Base-by-base conservation (phyloP, 1,140 invertebrate species). In the Venustaconcha ellipsiformis region DNA sequence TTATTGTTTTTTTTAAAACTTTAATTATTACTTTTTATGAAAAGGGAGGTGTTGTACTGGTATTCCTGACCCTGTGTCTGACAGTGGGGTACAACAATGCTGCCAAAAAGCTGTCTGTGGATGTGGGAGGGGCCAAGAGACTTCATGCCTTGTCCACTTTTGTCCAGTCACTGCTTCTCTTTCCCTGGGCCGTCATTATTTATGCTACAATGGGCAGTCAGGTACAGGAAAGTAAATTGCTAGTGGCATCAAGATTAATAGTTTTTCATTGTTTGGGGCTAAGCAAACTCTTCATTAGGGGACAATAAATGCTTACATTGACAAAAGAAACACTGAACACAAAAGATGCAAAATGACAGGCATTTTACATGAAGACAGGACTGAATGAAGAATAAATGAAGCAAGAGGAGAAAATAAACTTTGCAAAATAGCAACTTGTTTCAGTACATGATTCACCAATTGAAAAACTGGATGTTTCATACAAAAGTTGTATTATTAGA, bases 41-140 rank as follows among this genome's bases (percentile, higher is more conserved):
- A 65, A 78, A 91, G 90, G 91, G 91, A 59, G 91, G 91, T 26
- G 89, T 92, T 17, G 81, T 91, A 13, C 77, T 92, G 20, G 76
- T 92, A 56, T 82, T 90, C 58, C 66, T 91, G 2, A 89, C 91
- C 1, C 76, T 92, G 5, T 89, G 90, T 81, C 76, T 90, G 58
- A 82, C 88, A 64, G 86, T 88, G 66, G 89, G 85, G 30, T 92
- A 88, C 79, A 87, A 81, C 76, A 88, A 84, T 74, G 86, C 88
- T 3, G 86, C 90, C 4, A 90, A 90, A 74, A 91, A 91, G 74
- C 81, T 92, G 71, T 90, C 90, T 37, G 89, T 92, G 18, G 91
- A 92, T 80, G 83, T 92, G 30, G 91, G 91, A 15, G 91, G 91
- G 13, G 86, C 91, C 14, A 92, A 92, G 80, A 78, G 90, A 60